Base-by-base conservation (phyloP, 2,797 vertebrate species). In the Podargus strigoides region DNA sequence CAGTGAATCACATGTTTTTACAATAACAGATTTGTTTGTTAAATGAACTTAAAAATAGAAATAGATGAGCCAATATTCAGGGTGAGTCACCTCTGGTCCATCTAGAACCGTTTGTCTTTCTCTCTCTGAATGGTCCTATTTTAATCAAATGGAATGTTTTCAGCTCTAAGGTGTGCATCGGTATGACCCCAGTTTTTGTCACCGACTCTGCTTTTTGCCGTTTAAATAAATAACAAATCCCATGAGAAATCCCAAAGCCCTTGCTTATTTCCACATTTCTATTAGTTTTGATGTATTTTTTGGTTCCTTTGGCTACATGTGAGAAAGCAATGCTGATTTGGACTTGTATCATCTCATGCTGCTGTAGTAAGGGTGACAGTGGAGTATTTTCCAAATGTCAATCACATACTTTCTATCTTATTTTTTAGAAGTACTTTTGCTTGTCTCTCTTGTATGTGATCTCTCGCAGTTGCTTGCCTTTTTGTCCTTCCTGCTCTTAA, bases 401-500 rank as follows among this genome's bases (percentile, higher is more conserved):
- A 0, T 78, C 22, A 36, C 1, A 9, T 10, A 41, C 27, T 20
- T 23, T 85, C 66, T 78, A n/a, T n/a, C n/a, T 52, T 18, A 73
- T 19, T 75, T 75, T 78, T 26, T 20, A 4, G 18, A n/a, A 80
- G n/a, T 69, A 26, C 3, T 18, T 84, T 84, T 90, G 3, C 36
- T 88, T 63, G 22, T 78, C 52, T 76, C 15, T 81, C 30, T 85
- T 91, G 9, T 47, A 49, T 47, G 19, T 12, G 66, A 2, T 42
- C 22, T 75, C 67, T 92, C 2, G 6, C 24, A 85, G 32, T 79
- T 84, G 11, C 37, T 91, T 88, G 91, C 58, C 75, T 88, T 94
- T 94, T 94, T 96, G 87, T 85, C 64, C 84, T 94, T 91, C 87
- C 59, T 85, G 67, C 52, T 60, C 34, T 87, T 90, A 88, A 94